These are phyloP conservation scores for Orthonychiurus folsomi DNA, from an alignment of 2,888 invertebrate genomes.

Conservation along the genomic window DNA sequence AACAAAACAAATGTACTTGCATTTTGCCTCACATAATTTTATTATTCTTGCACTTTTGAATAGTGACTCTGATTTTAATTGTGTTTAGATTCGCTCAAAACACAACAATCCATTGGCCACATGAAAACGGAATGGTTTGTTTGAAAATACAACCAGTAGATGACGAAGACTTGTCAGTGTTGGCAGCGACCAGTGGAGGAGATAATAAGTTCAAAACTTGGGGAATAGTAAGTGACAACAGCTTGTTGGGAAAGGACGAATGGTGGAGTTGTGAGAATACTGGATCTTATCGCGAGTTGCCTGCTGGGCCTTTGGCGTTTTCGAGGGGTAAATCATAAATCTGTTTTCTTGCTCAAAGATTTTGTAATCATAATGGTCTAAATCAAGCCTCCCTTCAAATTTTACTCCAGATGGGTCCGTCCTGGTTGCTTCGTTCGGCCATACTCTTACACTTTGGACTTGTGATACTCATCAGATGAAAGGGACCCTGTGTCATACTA, in stretches of 20 bases:
- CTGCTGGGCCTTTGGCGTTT: slow-evolving; percentile 55
- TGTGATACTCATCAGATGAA: slow-evolving; percentile 53
- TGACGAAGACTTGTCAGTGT: slow-evolving; percentile 43
- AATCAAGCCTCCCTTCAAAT: too few species aligned
- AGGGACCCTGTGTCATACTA: slow-evolving; percentile 49
- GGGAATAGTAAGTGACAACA: slow-evolving; percentile 52
- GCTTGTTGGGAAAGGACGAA: slow-evolving; percentile 51
- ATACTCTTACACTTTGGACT: slow-evolving; percentile 60
- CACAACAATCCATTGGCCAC: slow-evolving; percentile 64
- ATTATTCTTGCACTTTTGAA: too few species aligned
- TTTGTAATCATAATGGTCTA: not conserved
- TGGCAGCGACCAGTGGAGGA: slow-evolving; percentile 57
- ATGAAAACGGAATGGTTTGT: slow-evolving; percentile 53
- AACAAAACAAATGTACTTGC: slow-evolving; percentile 52
- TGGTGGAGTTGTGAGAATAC: slow-evolving; percentile 59
- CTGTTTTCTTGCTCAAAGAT: not conserved
- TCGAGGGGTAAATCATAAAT: slow-evolving; percentile 44
- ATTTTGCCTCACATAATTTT: not conserved
- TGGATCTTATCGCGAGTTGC: slow-evolving; percentile 54
- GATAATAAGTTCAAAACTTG: slow-evolving; percentile 65
- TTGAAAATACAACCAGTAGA: slow-evolving; percentile 53
- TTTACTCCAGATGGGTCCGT: slow-evolving; percentile 59
- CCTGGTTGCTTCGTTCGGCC: slow-evolving; percentile 59
- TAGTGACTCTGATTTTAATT: too few species aligned
- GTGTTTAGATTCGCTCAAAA: slow-evolving; percentile 56